phyloP scores from a whole-genome alignment of 1,140 invertebrate species.

The Drosophila equinoxialis region DNA sequence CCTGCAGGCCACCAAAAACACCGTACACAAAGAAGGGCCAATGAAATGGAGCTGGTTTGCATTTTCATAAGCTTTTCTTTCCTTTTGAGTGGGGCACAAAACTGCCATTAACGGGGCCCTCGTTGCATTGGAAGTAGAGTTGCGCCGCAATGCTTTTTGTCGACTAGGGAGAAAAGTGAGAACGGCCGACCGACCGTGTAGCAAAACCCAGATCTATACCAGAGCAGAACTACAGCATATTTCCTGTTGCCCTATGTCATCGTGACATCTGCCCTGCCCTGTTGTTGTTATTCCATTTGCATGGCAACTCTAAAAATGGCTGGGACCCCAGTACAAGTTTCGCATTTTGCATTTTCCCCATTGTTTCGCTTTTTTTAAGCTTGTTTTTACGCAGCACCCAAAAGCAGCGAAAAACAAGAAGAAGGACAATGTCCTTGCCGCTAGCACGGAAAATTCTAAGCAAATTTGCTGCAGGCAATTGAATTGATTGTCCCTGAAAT shows the following conservation, averaged over 20 bases:
- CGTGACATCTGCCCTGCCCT: neutral
- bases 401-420: too few relatives aligned
- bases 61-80: constrained; percentile 16
- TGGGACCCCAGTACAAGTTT: constrained; percentile 6
- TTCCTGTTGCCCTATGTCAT: constrained; percentile 1
- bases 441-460: neutral
- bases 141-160: constrained; percentile 5
- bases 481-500: constrained; percentile 15
- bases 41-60: neutral
- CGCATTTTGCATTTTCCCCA: neutral
- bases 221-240: neutral
- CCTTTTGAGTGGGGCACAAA: constrained; percentile 4
- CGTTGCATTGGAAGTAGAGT: constrained; percentile 17
- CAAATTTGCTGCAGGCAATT: constrained; percentile 8
- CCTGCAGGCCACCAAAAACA: too few relatives aligned
- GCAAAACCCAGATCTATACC: neutral
- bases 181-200: too few relatives aligned
- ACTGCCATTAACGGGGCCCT: neutral
- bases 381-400: neutral
- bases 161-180: neutral
- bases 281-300: constrained; percentile 16
- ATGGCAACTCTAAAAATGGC: constrained; percentile 5
- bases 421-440: neutral
- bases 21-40: neutral
- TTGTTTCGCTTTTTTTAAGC: neutral